These are phyloP conservation scores for Helleia helle DNA, from an alignment of 2,888 invertebrate genomes.

Conservation along the genomic window DNA sequence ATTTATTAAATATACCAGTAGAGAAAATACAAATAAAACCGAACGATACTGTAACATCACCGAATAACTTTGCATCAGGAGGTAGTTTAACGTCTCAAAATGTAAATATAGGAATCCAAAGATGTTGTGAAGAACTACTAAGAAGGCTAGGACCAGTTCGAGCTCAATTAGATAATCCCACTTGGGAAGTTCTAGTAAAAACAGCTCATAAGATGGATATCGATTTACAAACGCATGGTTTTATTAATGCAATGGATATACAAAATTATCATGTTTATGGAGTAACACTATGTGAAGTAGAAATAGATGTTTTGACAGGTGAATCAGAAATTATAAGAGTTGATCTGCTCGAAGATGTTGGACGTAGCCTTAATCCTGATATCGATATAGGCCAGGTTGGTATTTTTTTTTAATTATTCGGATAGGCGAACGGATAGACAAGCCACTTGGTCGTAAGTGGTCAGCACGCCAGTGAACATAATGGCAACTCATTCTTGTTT, in stretches of 20 bases:
- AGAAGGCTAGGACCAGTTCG: slow-evolving; percentile 46
- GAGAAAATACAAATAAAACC: slow-evolving; percentile 78
- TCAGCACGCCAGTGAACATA: no score
- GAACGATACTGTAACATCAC: slow-evolving; percentile 71
- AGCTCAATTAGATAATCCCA: slow-evolving; percentile 53
- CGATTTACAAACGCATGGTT: slow-evolving; percentile 66
- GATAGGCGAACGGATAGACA: no score
- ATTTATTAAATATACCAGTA: slow-evolving; percentile 77
- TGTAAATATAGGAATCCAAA: slow-evolving; percentile 33
- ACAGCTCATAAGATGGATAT: slow-evolving; percentile 60
- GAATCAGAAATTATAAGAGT: slow-evolving; percentile 76
- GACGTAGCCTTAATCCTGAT: slow-evolving; percentile 78
- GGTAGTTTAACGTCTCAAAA: slow-evolving; percentile 66
- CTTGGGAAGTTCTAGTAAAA: slow-evolving; percentile 72
- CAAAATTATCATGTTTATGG: slow-evolving; percentile 74
- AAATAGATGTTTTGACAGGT: slow-evolving; percentile 84
- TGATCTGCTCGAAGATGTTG: slow-evolving; percentile 80
- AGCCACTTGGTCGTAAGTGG: no score
- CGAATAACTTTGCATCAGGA: slow-evolving; percentile 78
- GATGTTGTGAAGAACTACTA: slow-evolving; percentile 31
- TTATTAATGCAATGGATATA: slow-evolving; percentile 51
- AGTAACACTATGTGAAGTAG: slow-evolving; percentile 76
- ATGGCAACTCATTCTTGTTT: no score
- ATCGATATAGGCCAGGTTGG: slow-evolving; percentile 80
- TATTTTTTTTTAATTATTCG: no score